These are phyloP conservation scores for Hippocampus mohnikei DNA, from an alignment of 2,113 vertebrate genomes.

Conservation along the genomic window DNA sequence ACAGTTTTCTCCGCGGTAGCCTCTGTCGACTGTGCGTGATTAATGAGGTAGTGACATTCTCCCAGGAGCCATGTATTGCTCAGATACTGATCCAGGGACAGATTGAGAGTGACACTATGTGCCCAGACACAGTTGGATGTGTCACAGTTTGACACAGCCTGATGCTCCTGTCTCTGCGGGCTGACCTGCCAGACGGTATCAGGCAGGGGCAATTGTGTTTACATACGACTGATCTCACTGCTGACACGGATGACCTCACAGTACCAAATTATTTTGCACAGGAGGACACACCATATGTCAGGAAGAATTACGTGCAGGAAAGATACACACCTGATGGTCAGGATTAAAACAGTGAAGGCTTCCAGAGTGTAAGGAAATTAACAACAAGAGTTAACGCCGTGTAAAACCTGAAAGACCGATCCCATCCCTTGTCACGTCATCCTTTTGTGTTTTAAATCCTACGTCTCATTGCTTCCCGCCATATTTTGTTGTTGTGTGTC, in stretches of 20 bases:
- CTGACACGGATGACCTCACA: constrained; percentile 29
- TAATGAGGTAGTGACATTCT: constrained; percentile 46
- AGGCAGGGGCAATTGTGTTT: constrained; percentile 47
- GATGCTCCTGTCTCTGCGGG: constrained; percentile 52
- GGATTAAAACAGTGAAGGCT: constrained; percentile 9
- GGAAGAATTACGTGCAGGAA: background rate
- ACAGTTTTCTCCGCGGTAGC: constrained; percentile 13
- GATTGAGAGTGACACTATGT: constrained; percentile 56
- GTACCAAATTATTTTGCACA: constrained; percentile 23
- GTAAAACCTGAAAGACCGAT: background rate
- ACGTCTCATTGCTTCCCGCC: constrained; percentile 44
- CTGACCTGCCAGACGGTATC: constrained; percentile 59
- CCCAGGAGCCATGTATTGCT: constrained; percentile 50
- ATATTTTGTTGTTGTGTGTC: constrained; percentile 68
- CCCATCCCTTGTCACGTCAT: constrained; percentile 12
- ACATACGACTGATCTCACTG: constrained; percentile 33
- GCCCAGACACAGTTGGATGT: constrained; percentile 45
- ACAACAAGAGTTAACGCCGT: no score
- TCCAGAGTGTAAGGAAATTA: background rate
- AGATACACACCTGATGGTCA: background rate
- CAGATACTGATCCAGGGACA: constrained; percentile 47
- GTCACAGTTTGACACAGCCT: constrained; percentile 53
- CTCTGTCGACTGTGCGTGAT: constrained; percentile 30
- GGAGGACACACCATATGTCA: constrained; percentile 28
- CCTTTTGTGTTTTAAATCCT: constrained; percentile 19